Evolutionary conservation across 2,113 vertebrate species (phyloP).

Genomic region (Dermatemys mawii): DNA sequence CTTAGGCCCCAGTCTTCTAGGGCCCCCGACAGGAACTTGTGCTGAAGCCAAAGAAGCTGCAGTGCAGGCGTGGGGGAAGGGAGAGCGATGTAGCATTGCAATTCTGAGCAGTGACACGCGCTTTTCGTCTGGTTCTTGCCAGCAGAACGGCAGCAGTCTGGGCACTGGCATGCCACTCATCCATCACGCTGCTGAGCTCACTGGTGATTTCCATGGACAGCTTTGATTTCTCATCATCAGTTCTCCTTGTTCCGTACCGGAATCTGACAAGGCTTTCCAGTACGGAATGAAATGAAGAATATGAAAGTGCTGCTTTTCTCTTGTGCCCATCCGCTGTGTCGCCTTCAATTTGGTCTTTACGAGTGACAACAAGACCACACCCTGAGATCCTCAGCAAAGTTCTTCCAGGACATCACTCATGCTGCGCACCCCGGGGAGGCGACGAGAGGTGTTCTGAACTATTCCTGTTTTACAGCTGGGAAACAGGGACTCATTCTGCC

Average conservation of each 20-base stretch:
- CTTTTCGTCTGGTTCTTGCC: no score
- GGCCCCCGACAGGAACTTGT: not conserved
- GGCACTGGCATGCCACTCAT: not conserved
- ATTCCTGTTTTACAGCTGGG: fast-evolving
- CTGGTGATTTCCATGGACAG: constrained; percentile 32
- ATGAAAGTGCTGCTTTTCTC: constrained; percentile 17
- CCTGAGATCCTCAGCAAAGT: constrained; percentile 7
- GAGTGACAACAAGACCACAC: not conserved
- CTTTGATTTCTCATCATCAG: constrained; percentile 56
- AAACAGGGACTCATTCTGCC: fast-evolving
- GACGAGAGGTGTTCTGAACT: not conserved
- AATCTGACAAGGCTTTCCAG: constrained; percentile 34
- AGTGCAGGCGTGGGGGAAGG: no score
- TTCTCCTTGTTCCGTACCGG: constrained; percentile 48
- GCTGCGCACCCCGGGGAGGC: not conserved
- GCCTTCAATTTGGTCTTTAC: not conserved
- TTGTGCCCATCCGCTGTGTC: constrained; percentile 5
- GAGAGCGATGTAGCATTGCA: not conserved
- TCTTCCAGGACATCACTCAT: constrained; percentile 10
- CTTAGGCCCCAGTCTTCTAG: not conserved
- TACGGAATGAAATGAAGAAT: not conserved
- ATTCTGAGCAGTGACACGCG: not conserved
- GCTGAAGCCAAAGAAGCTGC: not conserved
- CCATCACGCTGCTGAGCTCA: constrained; percentile 35
- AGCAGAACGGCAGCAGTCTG: not conserved